Evolutionary conservation across 2,888 invertebrate species (phyloP).

Genomic region (Gortyna flavago): DNA sequence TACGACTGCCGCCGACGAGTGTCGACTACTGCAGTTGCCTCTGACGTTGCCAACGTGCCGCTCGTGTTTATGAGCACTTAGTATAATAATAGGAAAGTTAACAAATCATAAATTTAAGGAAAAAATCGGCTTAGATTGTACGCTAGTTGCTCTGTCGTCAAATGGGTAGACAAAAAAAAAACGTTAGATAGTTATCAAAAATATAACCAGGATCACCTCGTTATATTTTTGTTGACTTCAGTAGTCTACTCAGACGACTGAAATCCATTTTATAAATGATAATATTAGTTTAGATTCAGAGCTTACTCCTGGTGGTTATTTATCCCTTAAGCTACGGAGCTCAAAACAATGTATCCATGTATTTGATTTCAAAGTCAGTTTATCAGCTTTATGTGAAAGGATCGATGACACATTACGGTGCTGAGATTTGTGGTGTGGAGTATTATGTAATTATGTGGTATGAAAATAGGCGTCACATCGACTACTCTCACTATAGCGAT

Average conservation of each 20-base stretch:
- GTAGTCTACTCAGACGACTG: too few species aligned
- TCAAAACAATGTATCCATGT: neutral
- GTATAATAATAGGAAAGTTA: neutral
- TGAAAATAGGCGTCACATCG: neutral
- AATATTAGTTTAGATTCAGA: neutral
- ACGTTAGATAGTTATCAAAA: neutral
- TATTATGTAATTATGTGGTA: neutral
- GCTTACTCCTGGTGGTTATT: neutral
- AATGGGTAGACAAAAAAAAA: neutral
- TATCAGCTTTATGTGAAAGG: neutral
- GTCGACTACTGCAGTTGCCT: neutral
- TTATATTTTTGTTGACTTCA: too few species aligned
- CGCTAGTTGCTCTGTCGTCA: neutral
- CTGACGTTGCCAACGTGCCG: neutral
- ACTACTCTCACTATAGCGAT: neutral
- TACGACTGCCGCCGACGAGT: neutral
- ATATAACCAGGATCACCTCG: neutral
- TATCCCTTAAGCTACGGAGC: neutral
- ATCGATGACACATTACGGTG: neutral
- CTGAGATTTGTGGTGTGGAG: neutral
- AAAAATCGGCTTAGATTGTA: neutral
- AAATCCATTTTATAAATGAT: constrained; percentile 3
- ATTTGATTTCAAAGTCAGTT: constrained; percentile 24
- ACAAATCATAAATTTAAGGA: neutral
- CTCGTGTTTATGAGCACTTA: neutral